Conservation (phyloP, 2,797 vertebrate genomes). For the Amazonetta brasiliensis region DNA sequence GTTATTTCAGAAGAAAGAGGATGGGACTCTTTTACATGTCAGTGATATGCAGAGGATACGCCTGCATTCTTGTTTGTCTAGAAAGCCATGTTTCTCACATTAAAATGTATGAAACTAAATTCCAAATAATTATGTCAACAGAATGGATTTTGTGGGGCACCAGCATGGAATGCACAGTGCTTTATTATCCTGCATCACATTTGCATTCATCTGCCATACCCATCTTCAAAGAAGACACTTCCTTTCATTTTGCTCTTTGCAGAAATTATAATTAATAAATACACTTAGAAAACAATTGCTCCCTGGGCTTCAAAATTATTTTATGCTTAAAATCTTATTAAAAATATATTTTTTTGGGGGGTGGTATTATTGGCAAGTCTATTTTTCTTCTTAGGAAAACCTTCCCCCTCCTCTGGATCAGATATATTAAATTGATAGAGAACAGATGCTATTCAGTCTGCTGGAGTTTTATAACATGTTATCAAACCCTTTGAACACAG, state of each 20-base stretch:
- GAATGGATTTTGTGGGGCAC: slow-evolving; percentile 35
- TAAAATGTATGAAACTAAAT: slow-evolving; percentile 67
- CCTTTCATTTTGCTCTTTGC: neutral
- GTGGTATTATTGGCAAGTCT: neutral
- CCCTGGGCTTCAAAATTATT: neutral
- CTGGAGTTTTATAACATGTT: slow-evolving; percentile 67
- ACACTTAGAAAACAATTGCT: neutral
- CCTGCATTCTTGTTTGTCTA: slow-evolving; percentile 69
- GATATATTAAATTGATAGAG: slow-evolving; percentile 32
- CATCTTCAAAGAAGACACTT: neutral
- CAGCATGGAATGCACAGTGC: neutral
- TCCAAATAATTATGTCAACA: neutral
- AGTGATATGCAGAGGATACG: neutral
- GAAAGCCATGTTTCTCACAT: slow-evolving; percentile 54
- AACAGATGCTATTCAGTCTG: slow-evolving; percentile 62
- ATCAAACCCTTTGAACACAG: slow-evolving; percentile 71
- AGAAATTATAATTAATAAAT: neutral
- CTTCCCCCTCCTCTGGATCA: neutral
- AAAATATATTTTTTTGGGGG: neutral
- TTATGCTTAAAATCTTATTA: neutral
- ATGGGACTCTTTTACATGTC: slow-evolving; percentile 16
- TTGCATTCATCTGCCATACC: neutral
- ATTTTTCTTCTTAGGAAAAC: neutral
- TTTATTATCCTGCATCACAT: neutral
- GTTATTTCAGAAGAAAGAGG: slow-evolving; percentile 27